phyloP scores from a whole-genome alignment of 2,888 invertebrate species.

The Platycnemis pennipes region DNA sequence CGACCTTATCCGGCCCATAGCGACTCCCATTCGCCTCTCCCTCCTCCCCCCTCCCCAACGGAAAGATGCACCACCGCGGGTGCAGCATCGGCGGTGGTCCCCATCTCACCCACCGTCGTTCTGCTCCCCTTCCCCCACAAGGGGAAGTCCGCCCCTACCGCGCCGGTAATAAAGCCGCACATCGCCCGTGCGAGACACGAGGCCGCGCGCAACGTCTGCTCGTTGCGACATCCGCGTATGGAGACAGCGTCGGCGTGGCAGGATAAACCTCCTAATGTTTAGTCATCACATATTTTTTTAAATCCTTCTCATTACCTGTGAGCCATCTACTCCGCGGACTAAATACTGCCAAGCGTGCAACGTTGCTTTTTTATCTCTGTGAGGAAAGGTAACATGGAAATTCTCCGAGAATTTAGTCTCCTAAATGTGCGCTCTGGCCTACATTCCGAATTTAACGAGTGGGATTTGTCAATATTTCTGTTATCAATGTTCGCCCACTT shows the following conservation, averaged over 20 bases:
- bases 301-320: neutral
- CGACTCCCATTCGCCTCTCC: neutral
- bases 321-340: neutral
- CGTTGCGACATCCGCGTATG: neutral
- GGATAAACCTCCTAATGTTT: neutral
- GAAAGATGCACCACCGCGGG: neutral
- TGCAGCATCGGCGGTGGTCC: neutral
- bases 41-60: neutral
- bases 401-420: neutral
- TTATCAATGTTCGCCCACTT: neutral
- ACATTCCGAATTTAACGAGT: neutral
- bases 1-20: neutral
- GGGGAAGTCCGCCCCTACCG: neutral
- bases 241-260: neutral
- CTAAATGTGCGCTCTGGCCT: neutral
- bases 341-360: neutral
- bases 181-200: neutral
- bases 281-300: neutral
- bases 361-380: neutral
- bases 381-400: neutral
- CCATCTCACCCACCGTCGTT: neutral
- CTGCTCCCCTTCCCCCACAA: neutral
- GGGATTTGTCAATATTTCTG: neutral
- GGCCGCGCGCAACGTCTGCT: neutral
- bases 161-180: conserved; percentile 3